Conservation (phyloP, 2,113 vertebrate species). For the Tylochromis polylepis region DNA sequence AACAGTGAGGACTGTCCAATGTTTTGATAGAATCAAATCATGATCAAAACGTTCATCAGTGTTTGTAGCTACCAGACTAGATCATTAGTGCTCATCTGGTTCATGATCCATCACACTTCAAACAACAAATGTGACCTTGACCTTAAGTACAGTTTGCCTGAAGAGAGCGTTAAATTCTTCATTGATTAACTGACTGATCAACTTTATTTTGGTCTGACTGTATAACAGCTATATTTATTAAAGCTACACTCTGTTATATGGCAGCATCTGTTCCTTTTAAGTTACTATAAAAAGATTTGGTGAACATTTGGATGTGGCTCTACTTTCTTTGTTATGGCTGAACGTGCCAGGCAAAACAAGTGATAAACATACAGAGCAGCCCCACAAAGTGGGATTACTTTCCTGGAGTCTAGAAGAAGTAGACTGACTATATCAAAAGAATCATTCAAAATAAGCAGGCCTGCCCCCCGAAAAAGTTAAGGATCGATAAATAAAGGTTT, state of each 20-base stretch:
- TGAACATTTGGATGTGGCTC: background rate
- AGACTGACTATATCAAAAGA: background rate
- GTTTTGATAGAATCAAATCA: background rate
- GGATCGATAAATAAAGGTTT: background rate
- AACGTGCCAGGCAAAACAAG: too few species aligned
- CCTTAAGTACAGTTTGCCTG: background rate
- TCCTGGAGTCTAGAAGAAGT: background rate
- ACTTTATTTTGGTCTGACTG: background rate
- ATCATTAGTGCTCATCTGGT: background rate
- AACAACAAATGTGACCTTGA: background rate
- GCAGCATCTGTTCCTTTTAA: background rate
- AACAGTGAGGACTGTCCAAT: background rate
- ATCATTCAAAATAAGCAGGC: background rate
- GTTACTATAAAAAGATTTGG: background rate
- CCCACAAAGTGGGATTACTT: background rate
- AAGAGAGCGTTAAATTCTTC: background rate
- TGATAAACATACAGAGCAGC: too few species aligned
- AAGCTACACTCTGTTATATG: background rate
- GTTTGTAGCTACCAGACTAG: background rate
- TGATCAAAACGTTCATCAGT: background rate
- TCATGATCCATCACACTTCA: background rate
- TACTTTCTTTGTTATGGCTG: background rate
- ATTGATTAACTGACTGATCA: background rate
- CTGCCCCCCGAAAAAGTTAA: rapidly evolving
- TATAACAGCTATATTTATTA: background rate